A percentile compares a stretch with the other conserved stretches of the same genome.
Evolutionary conservation across 1,140 invertebrate species (phyloP).

Genomic region (Ptiloglossa arizonensis): DNA sequence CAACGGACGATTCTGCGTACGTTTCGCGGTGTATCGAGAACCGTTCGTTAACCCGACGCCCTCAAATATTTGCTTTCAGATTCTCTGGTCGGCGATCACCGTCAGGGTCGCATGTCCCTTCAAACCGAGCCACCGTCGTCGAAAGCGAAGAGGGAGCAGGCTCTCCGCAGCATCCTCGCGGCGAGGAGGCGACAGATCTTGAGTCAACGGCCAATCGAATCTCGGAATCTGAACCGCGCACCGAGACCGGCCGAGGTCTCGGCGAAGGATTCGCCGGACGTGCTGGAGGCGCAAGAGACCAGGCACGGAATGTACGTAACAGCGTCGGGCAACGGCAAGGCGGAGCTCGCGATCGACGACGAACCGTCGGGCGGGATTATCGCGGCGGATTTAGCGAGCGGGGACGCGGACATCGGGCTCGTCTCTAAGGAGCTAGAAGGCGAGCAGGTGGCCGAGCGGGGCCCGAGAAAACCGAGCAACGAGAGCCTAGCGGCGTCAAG

Average conservation of each 20-base stretch:
- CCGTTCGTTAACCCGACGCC: neutral
- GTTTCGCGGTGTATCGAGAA: too few species aligned
- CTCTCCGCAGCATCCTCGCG: slow-evolving; percentile 69
- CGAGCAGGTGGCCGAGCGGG: neutral
- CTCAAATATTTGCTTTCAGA: slow-evolving; percentile 47
- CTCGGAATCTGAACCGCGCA: slow-evolving; percentile 21
- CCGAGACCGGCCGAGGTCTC: slow-evolving; percentile 12
- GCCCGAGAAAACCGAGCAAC: neutral
- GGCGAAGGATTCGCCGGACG: slow-evolving; percentile 60
- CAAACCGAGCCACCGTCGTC: slow-evolving; percentile 66
- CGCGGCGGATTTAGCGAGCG: neutral
- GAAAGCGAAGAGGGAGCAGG: slow-evolving; percentile 72
- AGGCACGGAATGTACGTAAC: slow-evolving; percentile 70
- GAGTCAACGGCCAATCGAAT: slow-evolving; percentile 45
- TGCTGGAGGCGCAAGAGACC: slow-evolving; percentile 73
- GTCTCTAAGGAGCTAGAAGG: neutral
- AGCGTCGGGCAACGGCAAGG: slow-evolving; percentile 25
- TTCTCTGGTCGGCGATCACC: slow-evolving; percentile 51
- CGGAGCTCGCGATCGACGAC: slow-evolving; percentile 17
- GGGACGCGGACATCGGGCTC: slow-evolving; percentile 2
- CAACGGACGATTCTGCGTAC: too few species aligned
- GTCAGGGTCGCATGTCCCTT: slow-evolving; percentile 64
- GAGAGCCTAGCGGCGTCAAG: slow-evolving; percentile 16
- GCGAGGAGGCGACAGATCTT: slow-evolving; percentile 68
- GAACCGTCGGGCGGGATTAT: slow-evolving; percentile 4